Conservation (phyloP, 2,888 invertebrate species). For the Anarsia innoxiella region DNA sequence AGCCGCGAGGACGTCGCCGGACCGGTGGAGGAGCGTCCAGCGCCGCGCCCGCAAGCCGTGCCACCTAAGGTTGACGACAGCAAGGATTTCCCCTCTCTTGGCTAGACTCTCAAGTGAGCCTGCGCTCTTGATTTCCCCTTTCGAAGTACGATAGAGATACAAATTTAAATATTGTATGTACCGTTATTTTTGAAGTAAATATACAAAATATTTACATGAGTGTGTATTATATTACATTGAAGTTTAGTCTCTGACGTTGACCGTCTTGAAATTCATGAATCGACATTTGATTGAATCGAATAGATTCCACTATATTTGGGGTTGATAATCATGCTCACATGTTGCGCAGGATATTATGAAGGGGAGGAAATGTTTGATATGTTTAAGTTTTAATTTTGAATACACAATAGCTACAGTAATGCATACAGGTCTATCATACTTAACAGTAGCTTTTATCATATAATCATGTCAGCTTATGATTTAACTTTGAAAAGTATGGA, state of each 20-base stretch:
- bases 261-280: conserved; percentile 30
- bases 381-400: conserved; percentile 46
- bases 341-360: conserved; percentile 37
- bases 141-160: conserved; percentile 66
- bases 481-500: conserved; percentile 52
- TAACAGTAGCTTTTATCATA: conserved; percentile 68
- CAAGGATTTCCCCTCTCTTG: conserved; percentile 95
- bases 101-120: conserved; percentile 76
- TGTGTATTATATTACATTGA: conserved; percentile 69
- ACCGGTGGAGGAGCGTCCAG: conserved; percentile 57
- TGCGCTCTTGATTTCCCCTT: conserved; percentile 61
- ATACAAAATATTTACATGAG: conserved; percentile 74
- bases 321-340: conserved; percentile 34
- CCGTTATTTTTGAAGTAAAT: conserved; percentile 76
- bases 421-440: conserved; percentile 57
- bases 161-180: conserved; percentile 73
- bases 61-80: conserved; percentile 96
- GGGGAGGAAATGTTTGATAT: conserved; percentile 58
- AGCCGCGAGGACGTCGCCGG: conserved; percentile 49
- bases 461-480: conserved; percentile 65
- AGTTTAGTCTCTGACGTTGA: conserved; percentile 37
- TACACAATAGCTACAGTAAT: conserved; percentile 48
- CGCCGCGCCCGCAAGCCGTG: conserved; percentile 42
- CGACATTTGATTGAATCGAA: conserved; percentile 26
- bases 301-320: conserved; percentile 27